Percentiles rank a stretch among this genome's conserved stretches.
These are phyloP conservation scores for Psammodynastes pulverulentus DNA, from an alignment of 2,113 vertebrate species.

Conservation along the genomic window DNA sequence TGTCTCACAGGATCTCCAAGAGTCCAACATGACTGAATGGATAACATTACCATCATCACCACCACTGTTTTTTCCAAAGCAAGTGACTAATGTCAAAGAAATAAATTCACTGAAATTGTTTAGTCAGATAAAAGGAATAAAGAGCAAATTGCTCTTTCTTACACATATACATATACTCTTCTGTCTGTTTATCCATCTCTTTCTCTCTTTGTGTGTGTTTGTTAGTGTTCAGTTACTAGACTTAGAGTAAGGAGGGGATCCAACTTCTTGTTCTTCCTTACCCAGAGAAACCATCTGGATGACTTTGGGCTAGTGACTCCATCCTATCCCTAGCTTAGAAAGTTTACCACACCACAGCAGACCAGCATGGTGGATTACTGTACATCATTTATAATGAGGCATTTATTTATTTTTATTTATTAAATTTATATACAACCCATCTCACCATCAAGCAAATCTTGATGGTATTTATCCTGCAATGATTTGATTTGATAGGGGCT, in stretches of 20 bases:
- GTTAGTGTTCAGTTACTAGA: neutral
- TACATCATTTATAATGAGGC: neutral
- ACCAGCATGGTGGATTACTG: neutral
- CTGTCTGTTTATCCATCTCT: neutral
- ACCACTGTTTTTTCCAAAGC: neutral
- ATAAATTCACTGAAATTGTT: neutral
- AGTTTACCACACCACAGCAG: neutral
- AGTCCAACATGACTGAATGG: neutral
- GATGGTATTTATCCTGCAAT: neutral
- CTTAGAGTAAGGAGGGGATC: neutral
- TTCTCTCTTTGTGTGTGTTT: no score
- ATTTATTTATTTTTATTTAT: neutral
- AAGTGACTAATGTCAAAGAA: neutral
- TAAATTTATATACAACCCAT: neutral
- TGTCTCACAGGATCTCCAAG: neutral
- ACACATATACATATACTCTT: neutral
- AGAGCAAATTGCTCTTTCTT: neutral
- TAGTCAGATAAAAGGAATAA: neutral
- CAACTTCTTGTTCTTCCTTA: neutral
- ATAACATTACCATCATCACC: neutral
- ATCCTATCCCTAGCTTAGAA: neutral
- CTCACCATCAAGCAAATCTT: neutral
- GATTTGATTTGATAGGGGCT: neutral
- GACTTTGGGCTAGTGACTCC: neutral
- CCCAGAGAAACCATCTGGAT: neutral